A percentile compares a stretch with the other conserved stretches of the same genome.
phyloP scores from a whole-genome alignment of 2,888 invertebrate genomes.

The Dynastes tityus region DNA sequence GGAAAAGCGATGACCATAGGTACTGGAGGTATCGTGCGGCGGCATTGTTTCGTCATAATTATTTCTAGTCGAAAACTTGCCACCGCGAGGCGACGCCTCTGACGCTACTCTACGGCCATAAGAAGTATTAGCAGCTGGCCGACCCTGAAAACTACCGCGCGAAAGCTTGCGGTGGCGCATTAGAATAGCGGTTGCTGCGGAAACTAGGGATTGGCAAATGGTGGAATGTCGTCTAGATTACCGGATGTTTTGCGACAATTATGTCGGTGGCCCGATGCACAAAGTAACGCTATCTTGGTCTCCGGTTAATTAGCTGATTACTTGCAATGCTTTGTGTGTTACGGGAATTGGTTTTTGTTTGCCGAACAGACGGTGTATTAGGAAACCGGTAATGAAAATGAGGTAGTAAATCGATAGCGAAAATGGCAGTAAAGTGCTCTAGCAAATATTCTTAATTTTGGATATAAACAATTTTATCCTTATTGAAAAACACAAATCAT shows the following conservation, averaged over 20 bases:
- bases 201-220: conserved; percentile 22
- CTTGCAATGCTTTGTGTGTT: not conserved
- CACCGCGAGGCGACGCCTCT: conserved; percentile 2
- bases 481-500: too few relatives aligned
- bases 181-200: not conserved
- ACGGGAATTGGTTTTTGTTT: not conserved
- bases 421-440: not conserved
- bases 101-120: not conserved
- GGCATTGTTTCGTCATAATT: conserved; percentile 29
- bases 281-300: conserved; percentile 2
- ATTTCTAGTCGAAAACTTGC: conserved; percentile 1
- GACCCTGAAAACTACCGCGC: not conserved
- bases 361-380: not conserved
- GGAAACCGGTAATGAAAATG: not conserved
- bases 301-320: conserved; percentile 23
- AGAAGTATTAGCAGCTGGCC: conserved; percentile 10
- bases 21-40: not conserved
- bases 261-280: conserved; percentile 1
- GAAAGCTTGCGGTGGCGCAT: not conserved
- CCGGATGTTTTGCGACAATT: conserved; percentile 32
- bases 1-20: conserved; percentile 9
- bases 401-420: not conserved
- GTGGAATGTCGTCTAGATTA: conserved; percentile 21
- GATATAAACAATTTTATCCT: too few relatives aligned
- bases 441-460: not conserved